phyloP scores from a whole-genome alignment of 2,888 invertebrate species.

The Taenaris catops region DNA sequence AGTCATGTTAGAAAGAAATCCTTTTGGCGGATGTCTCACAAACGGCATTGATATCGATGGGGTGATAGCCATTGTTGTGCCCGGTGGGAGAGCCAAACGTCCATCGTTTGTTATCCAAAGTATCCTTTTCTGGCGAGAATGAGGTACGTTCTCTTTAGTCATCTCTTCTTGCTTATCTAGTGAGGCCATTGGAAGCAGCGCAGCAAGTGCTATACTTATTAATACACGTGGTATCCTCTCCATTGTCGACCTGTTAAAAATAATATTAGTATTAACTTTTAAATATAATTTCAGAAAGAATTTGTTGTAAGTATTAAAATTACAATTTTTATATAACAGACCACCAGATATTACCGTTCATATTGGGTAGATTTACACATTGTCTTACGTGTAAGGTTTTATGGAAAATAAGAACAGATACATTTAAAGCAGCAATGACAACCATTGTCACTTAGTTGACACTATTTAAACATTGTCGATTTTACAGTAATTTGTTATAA shows the following conservation, averaged over 20 bases:
- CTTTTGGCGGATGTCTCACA: constrained; percentile 91
- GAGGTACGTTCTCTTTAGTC: constrained; percentile 71
- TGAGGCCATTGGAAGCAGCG: constrained; percentile 61
- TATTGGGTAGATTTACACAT: no score
- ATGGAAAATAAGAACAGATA: no score
- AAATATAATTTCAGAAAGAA: no score
- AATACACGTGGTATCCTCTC: constrained; percentile 64
- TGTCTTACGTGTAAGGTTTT: no score
- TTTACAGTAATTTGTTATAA: constrained; percentile 4
- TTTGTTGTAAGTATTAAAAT: no score
- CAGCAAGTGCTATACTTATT: constrained; percentile 67
- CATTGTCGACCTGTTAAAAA: constrained; percentile 39
- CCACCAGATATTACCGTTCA: no score
- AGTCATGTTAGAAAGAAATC: constrained; percentile 91
- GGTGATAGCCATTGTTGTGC: constrained; percentile 88
- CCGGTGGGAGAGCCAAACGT: constrained; percentile 89
- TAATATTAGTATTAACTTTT: not conserved
- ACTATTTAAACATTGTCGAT: no score
- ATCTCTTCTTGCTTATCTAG: constrained; percentile 43
- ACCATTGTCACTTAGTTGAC: no score
- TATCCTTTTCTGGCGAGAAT: constrained; percentile 89
- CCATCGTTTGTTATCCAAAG: constrained; percentile 93
- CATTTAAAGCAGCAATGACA: no score
- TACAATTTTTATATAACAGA: no score
- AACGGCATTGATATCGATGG: constrained; percentile 91